These are phyloP conservation scores for Salminus brasiliensis DNA, from an alignment of 2,113 vertebrate genomes.

Conservation along the genomic window DNA sequence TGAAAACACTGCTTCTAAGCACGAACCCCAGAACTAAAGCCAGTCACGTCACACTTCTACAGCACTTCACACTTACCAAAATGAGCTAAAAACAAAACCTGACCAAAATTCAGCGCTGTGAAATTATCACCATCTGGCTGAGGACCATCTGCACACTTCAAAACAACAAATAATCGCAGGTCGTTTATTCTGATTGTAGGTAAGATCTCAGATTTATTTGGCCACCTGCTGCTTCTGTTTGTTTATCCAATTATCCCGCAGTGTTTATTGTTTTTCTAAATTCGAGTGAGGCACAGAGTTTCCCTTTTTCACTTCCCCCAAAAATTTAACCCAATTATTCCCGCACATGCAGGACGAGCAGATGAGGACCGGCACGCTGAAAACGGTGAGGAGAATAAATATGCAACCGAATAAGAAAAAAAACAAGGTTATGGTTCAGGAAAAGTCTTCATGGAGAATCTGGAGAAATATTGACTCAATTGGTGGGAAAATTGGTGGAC, in stretches of 20 bases:
- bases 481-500: too few species aligned
- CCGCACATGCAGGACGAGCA: background rate
- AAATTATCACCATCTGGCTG: background rate
- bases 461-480: too few species aligned
- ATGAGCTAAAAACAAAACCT: too few species aligned
- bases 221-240: conserved; percentile 15
- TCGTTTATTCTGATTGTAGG: background rate
- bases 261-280: background rate
- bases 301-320: background rate
- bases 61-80: conserved; percentile 38
- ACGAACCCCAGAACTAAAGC: too few species aligned
- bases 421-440: too few species aligned
- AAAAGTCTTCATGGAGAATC: too few species aligned
- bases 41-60: conserved; percentile 49
- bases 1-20: too few species aligned
- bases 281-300: background rate
- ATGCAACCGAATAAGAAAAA: too few species aligned
- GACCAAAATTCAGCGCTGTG: background rate
- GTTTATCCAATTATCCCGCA: background rate
- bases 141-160: background rate
- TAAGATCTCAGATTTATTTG: background rate
- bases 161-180: background rate
- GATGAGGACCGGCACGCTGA: background rate
- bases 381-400: background rate
- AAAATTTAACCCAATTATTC: background rate